Evolutionary conservation across 1,140 invertebrate species (phyloP), one percentile per base, ranked within the genome.

Genomic region (Agraylea sexmaculata): DNA sequence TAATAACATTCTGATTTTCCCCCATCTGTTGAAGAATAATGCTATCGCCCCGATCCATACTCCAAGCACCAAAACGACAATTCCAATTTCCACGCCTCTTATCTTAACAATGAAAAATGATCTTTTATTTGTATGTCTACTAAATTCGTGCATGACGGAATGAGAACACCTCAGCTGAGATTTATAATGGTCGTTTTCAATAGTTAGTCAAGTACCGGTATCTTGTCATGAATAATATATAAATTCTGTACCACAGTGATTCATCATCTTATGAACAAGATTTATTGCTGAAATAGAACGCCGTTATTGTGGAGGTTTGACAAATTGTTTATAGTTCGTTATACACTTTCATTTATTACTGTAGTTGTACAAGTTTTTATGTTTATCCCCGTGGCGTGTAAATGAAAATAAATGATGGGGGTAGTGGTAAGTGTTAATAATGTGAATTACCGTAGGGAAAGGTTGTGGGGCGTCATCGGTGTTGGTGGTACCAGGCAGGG

Each of bases 21-120:
- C 87, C 87, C 87, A 90, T 22, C 83, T 73, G 56, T 87, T 89
- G 67, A 90, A 88, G 68, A 90, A 91, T 3, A 91, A 64, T 1
- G 80, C 81, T 52, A 92, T 89, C 7, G 86, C 87, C 0, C 77
- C 85, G 3, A 83, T 77, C 87, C 87, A 92, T 7, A 90, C 77
- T 42, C 87, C 70, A 25, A 92, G 64, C 18, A 90, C 86, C 51
- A 90, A 63, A 11, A 87, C 73, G 11, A 92, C 87, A 47, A 92
- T 85, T 23, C 83, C 82, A 35, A 88, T 80, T 59, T 91, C 88
- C 32, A 89, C 84, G 18, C 82, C 82, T 38, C 86, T 74, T 55
- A 87, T 84, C 75, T 83, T 61, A 30, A 62, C 64, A 51, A 41
- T 53, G 42, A 27, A 40, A 40, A 32, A 35, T n/a, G 30, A 29